Evolutionary conservation across 2,797 vertebrate genomes (phyloP).

Genomic region (Cyclura pinguis): DNA sequence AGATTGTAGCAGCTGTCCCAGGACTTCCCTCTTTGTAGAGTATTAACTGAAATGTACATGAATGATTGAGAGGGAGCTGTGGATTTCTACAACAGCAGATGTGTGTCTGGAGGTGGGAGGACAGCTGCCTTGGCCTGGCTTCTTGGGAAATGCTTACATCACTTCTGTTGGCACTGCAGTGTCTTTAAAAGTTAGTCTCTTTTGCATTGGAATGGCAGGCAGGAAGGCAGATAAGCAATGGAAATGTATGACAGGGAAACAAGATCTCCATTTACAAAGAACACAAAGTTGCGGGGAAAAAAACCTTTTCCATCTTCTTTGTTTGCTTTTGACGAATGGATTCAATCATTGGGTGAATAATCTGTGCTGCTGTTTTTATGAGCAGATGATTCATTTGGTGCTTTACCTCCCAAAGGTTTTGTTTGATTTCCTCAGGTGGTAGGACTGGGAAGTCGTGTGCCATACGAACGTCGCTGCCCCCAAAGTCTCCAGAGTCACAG

Average conservation of each 20-base stretch:
- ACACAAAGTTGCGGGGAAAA: too few species aligned
- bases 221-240: background rate
- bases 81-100: background rate
- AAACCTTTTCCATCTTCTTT: background rate
- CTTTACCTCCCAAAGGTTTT: background rate
- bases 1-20: background rate
- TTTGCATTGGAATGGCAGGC: background rate
- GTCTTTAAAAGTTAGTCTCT: background rate
- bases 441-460: slow-evolving; percentile 77
- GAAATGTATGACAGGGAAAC: background rate
- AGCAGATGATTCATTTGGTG: background rate
- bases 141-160: background rate
- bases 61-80: background rate
- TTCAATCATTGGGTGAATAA: background rate
- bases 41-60: background rate
- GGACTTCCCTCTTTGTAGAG: background rate
- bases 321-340: background rate
- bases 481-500: slow-evolving; percentile 75
- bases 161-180: too few species aligned
- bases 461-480: slow-evolving; percentile 78
- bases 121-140: background rate
- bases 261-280: background rate
- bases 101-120: background rate
- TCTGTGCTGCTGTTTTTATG: background rate
- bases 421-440: slow-evolving; percentile 68